Evolutionary conservation across 2,113 vertebrate genomes (phyloP).

Genomic region (Percina caprodes): DNA sequence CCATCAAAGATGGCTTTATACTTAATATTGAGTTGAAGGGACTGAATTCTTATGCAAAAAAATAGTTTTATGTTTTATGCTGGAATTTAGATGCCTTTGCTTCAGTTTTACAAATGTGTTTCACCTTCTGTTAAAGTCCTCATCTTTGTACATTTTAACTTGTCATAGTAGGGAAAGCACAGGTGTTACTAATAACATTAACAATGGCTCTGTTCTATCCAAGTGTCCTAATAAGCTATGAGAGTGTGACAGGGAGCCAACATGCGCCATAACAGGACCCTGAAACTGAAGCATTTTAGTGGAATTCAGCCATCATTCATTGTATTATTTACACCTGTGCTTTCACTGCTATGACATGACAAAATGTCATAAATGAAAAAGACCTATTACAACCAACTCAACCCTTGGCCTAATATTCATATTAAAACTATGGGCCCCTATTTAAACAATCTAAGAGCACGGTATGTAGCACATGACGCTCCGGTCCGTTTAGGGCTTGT

Average conservation of each 20-base stretch:
- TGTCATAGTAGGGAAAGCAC: not conserved
- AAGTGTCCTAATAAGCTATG: not conserved
- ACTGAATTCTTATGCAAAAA: not conserved
- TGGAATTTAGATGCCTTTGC: not conserved
- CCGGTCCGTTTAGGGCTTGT: too few relatives aligned
- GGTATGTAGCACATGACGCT: too few relatives aligned
- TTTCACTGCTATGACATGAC: not conserved
- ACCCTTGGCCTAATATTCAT: not conserved
- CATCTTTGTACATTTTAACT: too few relatives aligned
- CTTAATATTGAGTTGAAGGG: not conserved
- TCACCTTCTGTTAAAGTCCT: not conserved
- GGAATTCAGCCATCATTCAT: not conserved
- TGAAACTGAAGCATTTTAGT: not conserved
- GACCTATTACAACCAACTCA: not conserved
- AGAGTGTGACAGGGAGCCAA: not conserved
- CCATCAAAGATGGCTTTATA: not conserved
- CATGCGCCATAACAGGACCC: too few relatives aligned
- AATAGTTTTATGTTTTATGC: not conserved
- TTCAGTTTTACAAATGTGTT: not conserved
- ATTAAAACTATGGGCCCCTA: not conserved
- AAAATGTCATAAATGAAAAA: constrained; percentile 1
- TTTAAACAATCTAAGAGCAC: too few relatives aligned
- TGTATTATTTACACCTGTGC: not conserved
- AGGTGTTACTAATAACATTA: not conserved
- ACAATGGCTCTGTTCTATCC: not conserved